phyloP scores from a whole-genome alignment of 1,140 invertebrate genomes.

The Leptinotarsa undecemlineata region DNA sequence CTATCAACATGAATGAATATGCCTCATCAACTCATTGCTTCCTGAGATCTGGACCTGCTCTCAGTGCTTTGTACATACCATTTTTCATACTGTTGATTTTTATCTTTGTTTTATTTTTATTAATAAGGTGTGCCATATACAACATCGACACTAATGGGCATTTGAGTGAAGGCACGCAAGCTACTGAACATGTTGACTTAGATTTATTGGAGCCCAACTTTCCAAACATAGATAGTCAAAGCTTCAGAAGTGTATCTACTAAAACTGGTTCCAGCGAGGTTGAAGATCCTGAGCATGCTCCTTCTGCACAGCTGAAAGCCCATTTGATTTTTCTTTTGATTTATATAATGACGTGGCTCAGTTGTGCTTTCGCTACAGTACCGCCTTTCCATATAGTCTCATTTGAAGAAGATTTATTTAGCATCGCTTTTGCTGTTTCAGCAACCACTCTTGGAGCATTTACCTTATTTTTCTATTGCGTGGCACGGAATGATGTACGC shows the following conservation, averaged over 20 bases:
- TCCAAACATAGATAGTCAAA: conserved; percentile 59
- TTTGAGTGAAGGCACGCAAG: conserved; percentile 78
- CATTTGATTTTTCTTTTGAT: conserved; percentile 77
- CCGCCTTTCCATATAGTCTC: conserved; percentile 66
- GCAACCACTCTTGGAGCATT: conserved; percentile 77
- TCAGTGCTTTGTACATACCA: conserved; percentile 81
- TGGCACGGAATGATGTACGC: conserved; percentile 80
- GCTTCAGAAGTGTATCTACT: conserved; percentile 64
- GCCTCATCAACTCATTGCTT: conserved; percentile 84
- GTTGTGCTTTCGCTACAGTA: conserved; percentile 70
- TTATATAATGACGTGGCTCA: conserved; percentile 76
- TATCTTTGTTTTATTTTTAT: conserved; percentile 72
- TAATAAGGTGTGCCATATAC: conserved; percentile 76
- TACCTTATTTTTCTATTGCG: conserved; percentile 82
- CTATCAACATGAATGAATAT: conserved; percentile 86
- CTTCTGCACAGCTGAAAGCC: conserved; percentile 78
- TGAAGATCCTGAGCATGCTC: conserved; percentile 80
- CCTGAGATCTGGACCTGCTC: conserved; percentile 73
- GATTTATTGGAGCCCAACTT: conserved; percentile 73
- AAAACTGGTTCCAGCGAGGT: conserved; percentile 71
- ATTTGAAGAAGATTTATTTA: conserved; percentile 77
- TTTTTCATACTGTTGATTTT: conserved; percentile 74
- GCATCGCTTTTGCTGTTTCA: conserved; percentile 74
- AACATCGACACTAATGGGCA: conserved; percentile 70
- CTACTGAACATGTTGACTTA: conserved; percentile 79